Evolutionary conservation across 2,888 invertebrate species (phyloP).

Genomic region (Neelides folsomi): DNA sequence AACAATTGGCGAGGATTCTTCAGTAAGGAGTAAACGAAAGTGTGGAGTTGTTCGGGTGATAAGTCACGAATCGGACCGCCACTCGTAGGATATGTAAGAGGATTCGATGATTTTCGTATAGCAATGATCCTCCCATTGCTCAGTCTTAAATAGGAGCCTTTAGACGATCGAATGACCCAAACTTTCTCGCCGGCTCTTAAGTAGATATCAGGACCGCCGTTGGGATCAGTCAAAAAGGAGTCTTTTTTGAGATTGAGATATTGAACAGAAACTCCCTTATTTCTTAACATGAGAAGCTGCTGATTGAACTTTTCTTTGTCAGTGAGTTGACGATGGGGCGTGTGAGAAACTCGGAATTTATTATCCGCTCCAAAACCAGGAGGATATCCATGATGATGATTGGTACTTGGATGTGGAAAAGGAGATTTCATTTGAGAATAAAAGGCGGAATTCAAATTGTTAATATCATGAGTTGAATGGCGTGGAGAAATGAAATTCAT

Average conservation of each 20-base stretch:
- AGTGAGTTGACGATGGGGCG: too few species aligned
- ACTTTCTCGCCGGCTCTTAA: conserved; percentile 87
- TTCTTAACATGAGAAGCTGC: conserved; percentile 9
- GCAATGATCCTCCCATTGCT: conserved; percentile 91
- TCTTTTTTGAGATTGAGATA: conserved; percentile 24
- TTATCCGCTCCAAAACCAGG: too few species aligned
- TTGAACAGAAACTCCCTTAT: conserved; percentile 20
- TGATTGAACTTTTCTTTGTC: neutral
- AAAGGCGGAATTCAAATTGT: neutral
- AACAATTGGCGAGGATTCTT: neutral
- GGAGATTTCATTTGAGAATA: neutral
- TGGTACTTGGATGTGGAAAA: neutral
- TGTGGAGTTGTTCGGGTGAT: conserved; percentile 19
- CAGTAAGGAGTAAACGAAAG: conserved; percentile 22
- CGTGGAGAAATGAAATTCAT: neutral
- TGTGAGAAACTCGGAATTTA: too few species aligned
- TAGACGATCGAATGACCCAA: conserved; percentile 84
- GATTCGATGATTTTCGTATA: conserved; percentile 54
- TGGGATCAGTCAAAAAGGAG: conserved; percentile 23
- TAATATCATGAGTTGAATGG: neutral
- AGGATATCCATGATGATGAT: neutral
- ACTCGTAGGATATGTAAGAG: conserved; percentile 9
- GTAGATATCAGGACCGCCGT: conserved; percentile 25
- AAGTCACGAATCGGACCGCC: conserved; percentile 19
- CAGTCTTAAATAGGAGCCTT: conserved; percentile 89